These are phyloP conservation scores for Drosophila meridionalis DNA, from an alignment of 2,888 invertebrate species.

Conservation along the genomic window DNA sequence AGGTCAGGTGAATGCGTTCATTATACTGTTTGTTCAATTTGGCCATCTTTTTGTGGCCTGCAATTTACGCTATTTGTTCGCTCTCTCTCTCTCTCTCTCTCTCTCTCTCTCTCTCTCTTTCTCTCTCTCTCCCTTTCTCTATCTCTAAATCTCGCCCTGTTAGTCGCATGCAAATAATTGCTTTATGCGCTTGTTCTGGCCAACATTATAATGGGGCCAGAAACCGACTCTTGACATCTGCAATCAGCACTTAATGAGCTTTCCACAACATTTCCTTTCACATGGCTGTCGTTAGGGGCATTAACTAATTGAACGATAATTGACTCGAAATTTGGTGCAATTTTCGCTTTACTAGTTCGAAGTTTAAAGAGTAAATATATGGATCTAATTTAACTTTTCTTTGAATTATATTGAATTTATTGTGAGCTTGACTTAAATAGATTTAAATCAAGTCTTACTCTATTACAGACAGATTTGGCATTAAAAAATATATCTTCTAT, in stretches of 20 bases:
- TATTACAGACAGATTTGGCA: background rate
- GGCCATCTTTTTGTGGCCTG: conserved; percentile 47
- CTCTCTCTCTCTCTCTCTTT: background rate
- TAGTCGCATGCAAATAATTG: conserved; percentile 74
- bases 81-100: conserved; percentile 5
- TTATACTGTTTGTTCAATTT: conserved; percentile 39
- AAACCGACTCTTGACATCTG: conserved; percentile 45
- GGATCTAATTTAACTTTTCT: background rate
- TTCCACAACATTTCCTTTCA: conserved; percentile 22
- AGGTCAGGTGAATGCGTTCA: conserved; percentile 34
- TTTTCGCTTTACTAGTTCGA: background rate
- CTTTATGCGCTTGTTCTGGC: conserved; percentile 68
- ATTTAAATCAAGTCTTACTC: background rate
- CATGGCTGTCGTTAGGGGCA: conserved; percentile 23
- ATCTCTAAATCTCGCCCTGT: background rate
- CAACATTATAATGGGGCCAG: conserved; percentile 50
- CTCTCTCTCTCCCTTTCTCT: conserved; percentile 1
- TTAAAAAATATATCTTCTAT: background rate
- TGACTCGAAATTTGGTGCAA: conserved; percentile 38
- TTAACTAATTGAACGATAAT: conserved; percentile 65
- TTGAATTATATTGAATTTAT: background rate
- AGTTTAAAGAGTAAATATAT: background rate
- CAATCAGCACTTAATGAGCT: conserved; percentile 66
- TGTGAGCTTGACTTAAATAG: background rate
- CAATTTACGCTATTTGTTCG: conserved; percentile 69